Evolutionary conservation across 2,888 invertebrate genomes (phyloP), one percentile per base, ranked within the genome.

Genomic region (Ametastegia equiseti): DNA sequence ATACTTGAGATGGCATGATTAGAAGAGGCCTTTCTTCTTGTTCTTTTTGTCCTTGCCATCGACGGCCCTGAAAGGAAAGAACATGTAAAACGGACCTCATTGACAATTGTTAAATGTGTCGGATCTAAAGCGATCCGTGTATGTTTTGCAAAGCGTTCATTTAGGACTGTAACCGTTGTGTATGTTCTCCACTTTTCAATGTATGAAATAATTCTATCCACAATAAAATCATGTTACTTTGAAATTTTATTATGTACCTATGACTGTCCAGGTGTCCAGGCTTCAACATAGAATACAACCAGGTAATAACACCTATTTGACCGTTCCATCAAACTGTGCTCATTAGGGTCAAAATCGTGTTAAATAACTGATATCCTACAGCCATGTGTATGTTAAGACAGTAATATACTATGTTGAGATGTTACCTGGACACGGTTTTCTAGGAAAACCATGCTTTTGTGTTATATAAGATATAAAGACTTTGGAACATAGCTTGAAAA

Each of bases 1-100:
- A 57, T 84, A 82, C 84, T 85, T 83, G 82, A 81, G 77, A 80
- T 81, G 82, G 83, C 84, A 84, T 84, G 86, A 87, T 94, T 96
- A 97, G 93, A 97, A 97, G 93, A 97, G 95, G 92, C 97, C 97
- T 94, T 97, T 97, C 94, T 97, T 97, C 94, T 96, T 96, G 92
- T 94, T 96, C 93, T 97, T 97, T 92, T 97, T 97, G 90, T 97
- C 97, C 93, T 97, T 97, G 88, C 97, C 97, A 90, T 97, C 97
- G 87, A 97, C 95, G 85, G 96, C 94, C 92, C 96, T 96, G 94
- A 85, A 95, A 95, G 82, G 84, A 85, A 88, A 87, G 87, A 89
- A 84, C 78, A 83, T 81, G 81, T 84, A 82, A 84, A 85, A 75
- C 54, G 30, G 54, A 54, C 33, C 54, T 57, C 33, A 75, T 54